Percentiles rank a stretch among this genome's conserved stretches.
Evolutionary conservation across 1,140 invertebrate species (phyloP).

Genomic region (Daktulosphaira vitifoliae): DNA sequence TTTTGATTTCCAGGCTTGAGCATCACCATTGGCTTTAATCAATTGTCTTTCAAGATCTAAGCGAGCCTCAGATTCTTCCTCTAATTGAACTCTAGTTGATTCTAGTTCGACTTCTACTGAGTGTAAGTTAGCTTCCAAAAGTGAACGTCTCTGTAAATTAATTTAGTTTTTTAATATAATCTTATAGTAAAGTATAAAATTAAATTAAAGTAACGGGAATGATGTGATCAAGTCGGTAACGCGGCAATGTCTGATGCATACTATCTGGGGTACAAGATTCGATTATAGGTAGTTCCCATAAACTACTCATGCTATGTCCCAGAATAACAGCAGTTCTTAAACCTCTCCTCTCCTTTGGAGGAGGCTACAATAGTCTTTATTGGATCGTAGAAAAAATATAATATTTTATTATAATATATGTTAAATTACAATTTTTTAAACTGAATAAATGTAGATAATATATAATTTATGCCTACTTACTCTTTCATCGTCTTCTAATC

Average conservation of each 20-base stretch:
- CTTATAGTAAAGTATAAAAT: too few species aligned
- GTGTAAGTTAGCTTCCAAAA: slow-evolving; percentile 79
- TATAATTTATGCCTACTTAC: slow-evolving; percentile 46
- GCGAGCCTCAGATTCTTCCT: slow-evolving; percentile 91
- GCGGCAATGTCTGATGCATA: too few species aligned
- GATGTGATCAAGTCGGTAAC: too few species aligned
- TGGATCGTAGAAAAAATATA: too few species aligned
- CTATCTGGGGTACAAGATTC: too few species aligned
- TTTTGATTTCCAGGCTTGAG: slow-evolving; percentile 79
- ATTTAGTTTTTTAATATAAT: too few species aligned
- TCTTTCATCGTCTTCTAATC: slow-evolving; percentile 89
- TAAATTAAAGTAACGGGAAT: too few species aligned
- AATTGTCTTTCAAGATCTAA: slow-evolving; percentile 90
- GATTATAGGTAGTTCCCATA: too few species aligned
- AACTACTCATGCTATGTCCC: too few species aligned
- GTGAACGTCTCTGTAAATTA: slow-evolving; percentile 60
- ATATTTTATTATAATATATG: neutral
- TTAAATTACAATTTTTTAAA: neutral
- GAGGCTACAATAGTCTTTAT: too few species aligned
- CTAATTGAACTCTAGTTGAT: slow-evolving; percentile 81
- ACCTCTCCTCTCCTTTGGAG: too few species aligned
- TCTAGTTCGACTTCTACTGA: slow-evolving; percentile 86
- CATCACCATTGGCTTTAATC: slow-evolving; percentile 82
- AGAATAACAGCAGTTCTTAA: too few species aligned
- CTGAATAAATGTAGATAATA: neutral